Conservation (phyloP, 92 coral and sea anemone genomes). For the Ricordea florida region DNA sequence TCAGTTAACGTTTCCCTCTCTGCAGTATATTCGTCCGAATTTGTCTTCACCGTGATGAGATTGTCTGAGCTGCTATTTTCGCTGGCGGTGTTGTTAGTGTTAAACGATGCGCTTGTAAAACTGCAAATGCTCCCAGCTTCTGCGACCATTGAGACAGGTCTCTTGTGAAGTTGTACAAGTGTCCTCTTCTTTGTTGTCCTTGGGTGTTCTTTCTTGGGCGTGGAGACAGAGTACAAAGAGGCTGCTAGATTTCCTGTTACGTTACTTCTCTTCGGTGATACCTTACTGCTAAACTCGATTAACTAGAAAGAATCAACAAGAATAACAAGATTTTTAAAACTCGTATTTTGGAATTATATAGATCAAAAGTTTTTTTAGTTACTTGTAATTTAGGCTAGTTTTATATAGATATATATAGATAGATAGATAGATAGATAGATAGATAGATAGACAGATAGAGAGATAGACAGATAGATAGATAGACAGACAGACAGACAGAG, state of each 20-base stretch:
- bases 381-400: no score
- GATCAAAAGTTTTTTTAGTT: no score
- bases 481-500: background rate
- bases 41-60: background rate
- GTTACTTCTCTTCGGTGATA: background rate
- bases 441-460: background rate
- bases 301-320: background rate
- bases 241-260: background rate
- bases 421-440: background rate
- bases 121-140: background rate
- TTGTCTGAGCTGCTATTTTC: constrained; percentile 1
- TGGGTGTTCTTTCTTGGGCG: background rate
- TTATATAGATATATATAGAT: background rate
- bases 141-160: constrained; percentile 13
- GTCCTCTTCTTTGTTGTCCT: background rate
- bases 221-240: background rate
- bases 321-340: background rate
- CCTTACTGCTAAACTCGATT: background rate
- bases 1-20: background rate
- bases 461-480: background rate
- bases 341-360: no score
- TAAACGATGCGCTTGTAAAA: background rate
- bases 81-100: constrained; percentile 2
- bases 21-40: background rate
- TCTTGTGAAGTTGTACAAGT: background rate